These are phyloP conservation scores for Apis dorsata DNA, from an alignment of 1,140 invertebrate genomes.

Conservation along the genomic window DNA sequence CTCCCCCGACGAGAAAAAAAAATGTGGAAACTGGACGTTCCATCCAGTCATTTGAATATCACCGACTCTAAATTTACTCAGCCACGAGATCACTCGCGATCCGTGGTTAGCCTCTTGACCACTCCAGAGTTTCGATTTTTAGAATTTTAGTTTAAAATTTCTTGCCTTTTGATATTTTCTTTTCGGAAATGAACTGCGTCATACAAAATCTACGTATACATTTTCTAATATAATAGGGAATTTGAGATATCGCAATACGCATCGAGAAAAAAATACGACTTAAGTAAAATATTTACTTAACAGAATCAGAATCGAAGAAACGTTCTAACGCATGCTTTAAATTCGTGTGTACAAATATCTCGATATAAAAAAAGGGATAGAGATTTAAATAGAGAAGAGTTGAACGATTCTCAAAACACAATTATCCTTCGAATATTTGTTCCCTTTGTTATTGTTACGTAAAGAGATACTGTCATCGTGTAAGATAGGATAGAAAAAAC, in stretches of 20 bases:
- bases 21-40: neutral
- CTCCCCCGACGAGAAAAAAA: neutral
- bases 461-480: neutral
- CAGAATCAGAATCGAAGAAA: too few relatives aligned
- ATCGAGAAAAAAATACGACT: too few relatives aligned
- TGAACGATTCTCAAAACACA: neutral
- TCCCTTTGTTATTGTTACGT: constrained; percentile 3
- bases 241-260: neutral
- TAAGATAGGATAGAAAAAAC: neutral
- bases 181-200: too few relatives aligned
- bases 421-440: neutral
- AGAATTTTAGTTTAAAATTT: neutral
- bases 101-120: neutral
- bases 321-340: neutral
- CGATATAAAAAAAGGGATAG: neutral
- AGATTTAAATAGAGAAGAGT: neutral
- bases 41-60: neutral
- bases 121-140: neutral
- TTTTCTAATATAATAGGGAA: too few relatives aligned
- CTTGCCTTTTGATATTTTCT: too few relatives aligned
- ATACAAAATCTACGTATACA: too few relatives aligned
- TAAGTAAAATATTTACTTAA: too few relatives aligned
- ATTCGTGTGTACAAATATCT: neutral
- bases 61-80: neutral
- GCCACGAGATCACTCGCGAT: neutral